Evolutionary conservation across 2,113 vertebrate species (phyloP), one percentile per base, ranked within the genome.

Genomic region (Rhizomys pruinosus): DNA sequence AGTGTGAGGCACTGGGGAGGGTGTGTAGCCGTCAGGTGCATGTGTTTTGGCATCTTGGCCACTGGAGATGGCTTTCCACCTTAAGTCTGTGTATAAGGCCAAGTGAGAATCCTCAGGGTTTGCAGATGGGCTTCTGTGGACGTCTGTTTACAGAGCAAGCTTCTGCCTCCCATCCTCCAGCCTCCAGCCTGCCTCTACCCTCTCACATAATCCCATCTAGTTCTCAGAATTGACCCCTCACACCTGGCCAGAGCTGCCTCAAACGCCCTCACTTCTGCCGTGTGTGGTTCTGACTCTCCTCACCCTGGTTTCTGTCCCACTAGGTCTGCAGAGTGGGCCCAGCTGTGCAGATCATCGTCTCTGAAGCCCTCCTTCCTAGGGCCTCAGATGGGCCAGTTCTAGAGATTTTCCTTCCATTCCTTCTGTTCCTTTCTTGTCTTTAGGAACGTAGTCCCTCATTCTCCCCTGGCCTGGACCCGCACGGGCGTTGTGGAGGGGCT

Each of bases 401-500:
- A 0, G 72, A 78, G 61, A 57, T 84, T 87, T 89, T 23, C 22
- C 22, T 87, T 87, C 34, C 32, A 16, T 57, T 23, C 68, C 57
- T 87, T 42, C 19, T 82, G 42, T 78, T n/a, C 69, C 71, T 42
- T 1, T 29, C 55, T 80, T 6, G n/a, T 55, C 61, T 63, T 63
- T 2, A 12, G 82, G 78, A 82, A 34, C 13, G 76, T 82, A 69
- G n/a, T 91, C 39, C 27, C 22, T 47, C 37, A 19, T 57, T 27
- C 19, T 80, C 37, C 13, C 37, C 63, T 39, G 59, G 59, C 79
- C 81, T 69, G 63, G 29, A 71, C 17, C 17, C 17, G 66, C 78
- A 15, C n/a, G 23, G 92, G 71, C 86, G 42, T 52, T 84, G 84
- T 68, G 86, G 93, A 84, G 32, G 92, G 68, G 39, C 44, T 64